phyloP scores from a whole-genome alignment of 1,140 invertebrate genomes.

The Cydia strobilella region DNA sequence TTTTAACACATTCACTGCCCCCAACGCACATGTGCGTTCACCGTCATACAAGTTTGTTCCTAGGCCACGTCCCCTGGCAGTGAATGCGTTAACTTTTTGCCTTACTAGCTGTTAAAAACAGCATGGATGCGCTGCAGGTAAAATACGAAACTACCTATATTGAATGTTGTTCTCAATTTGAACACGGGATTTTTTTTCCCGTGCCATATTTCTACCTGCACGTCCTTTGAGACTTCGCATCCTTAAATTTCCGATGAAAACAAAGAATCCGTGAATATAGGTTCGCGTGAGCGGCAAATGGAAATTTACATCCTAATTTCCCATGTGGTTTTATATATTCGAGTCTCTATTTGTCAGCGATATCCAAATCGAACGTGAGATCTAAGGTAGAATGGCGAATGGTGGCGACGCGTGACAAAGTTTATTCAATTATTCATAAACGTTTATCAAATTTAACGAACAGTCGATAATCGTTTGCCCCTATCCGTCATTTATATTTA shows the following conservation, averaged over 20 bases:
- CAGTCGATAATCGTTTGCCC: too few relatives aligned
- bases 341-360: conserved; percentile 64
- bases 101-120: not conserved
- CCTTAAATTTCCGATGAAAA: conserved; percentile 76
- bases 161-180: conserved; percentile 11
- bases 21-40: too few relatives aligned
- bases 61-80: too few relatives aligned
- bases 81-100: too few relatives aligned
- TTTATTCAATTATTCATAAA: too few relatives aligned
- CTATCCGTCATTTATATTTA: too few relatives aligned
- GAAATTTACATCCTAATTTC: conserved; percentile 79
- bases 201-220: not conserved
- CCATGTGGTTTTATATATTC: conserved; percentile 55
- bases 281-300: conserved; percentile 63
- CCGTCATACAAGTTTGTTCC: too few relatives aligned
- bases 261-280: conserved; percentile 74
- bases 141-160: too few relatives aligned
- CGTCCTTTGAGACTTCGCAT: conserved; percentile 57
- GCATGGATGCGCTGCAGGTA: not conserved
- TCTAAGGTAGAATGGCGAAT: not conserved
- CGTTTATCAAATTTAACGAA: too few relatives aligned
- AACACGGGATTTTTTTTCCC: conserved; percentile 1
- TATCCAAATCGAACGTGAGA: conserved; percentile 56
- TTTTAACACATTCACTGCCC: too few relatives aligned
- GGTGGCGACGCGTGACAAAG: too few relatives aligned